Percentiles rank a stretch among this genome's conserved stretches.
Conservation (phyloP, 2,113 vertebrate genomes). For the Perccottus glenii region DNA sequence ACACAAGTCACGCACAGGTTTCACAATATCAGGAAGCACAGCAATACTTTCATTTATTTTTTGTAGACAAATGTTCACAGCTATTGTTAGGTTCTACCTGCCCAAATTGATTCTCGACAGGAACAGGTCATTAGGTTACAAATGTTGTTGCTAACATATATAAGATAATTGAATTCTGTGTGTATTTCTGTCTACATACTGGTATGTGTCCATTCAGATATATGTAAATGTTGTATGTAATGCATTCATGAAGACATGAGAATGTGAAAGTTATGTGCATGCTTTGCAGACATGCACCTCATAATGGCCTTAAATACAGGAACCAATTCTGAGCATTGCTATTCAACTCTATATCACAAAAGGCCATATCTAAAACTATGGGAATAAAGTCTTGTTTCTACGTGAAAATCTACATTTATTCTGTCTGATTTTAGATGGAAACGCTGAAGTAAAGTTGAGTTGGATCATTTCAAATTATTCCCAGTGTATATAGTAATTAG, state of each 20-base stretch:
- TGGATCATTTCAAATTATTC: no score
- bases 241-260: neutral
- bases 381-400: neutral
- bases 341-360: constrained; percentile 14
- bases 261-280: constrained; percentile 10
- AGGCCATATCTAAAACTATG: neutral
- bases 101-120: no score
- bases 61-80: no score
- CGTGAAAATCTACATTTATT: no score
- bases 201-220: neutral
- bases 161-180: neutral
- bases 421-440: no score
- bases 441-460: no score
- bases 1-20: constrained; percentile 50
- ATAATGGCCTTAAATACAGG: neutral
- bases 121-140: no score
- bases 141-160: no score
- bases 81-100: no score
- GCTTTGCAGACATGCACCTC: constrained; percentile 18
- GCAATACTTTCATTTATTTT: constrained; percentile 7
- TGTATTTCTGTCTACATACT: neutral
- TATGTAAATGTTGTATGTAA: neutral
- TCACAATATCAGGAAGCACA: constrained; percentile 14
- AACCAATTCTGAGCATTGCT: constrained; percentile 4
- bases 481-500: neutral